Evolutionary conservation across 2,113 vertebrate species (phyloP), one percentile per base, ranked within the genome.

Genomic region (Syrrhaptes paradoxus): DNA sequence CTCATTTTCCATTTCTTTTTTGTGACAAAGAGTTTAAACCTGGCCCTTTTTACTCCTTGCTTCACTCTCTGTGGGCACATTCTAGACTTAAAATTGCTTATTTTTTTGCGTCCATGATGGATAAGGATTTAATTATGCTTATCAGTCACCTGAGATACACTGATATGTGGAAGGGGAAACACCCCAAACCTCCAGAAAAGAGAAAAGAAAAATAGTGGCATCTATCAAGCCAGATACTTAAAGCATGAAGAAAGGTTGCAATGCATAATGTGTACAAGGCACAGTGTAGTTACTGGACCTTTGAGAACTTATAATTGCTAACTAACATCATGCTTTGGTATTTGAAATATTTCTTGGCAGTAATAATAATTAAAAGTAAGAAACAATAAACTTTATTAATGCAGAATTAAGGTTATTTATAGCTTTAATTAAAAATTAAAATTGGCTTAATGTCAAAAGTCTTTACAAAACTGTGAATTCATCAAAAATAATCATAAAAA

Each of bases 401-500:
- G 87, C 88, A 97, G 96, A 98, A 98, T 98, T 98, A 97, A 98
- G 86, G 89, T 98, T 98, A 98, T 98, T 98, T 98, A 98, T 79
- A 88, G 85, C 96, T 98, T 98, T 98, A 98, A 98, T 98, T 98
- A 98, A 98, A 98, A 97, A 96, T 95, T 89, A 98, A 98, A 97
- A 96, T 93, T 98, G 97, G 96, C 97, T 95, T 97, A 96, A 83
- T 96, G 96, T 97, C 97, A 96, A 96, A 97, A 83, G 58, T 89
- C 95, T 94, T 97, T 94, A 97, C 85, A 83, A 98, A 98, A 98
- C 98, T 96, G 96, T 97, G 96, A 97, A 98, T 98, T 98, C 79
- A 97, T 98, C 96, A 97, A 85, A 97, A 98, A 98, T 97, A 97
- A 96, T 97, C 96, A 97, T 98, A 98, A 98, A 98, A 98, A 98